Conservation (phyloP, 2,113 vertebrate genomes). For the Vicugna pacos region DNA sequence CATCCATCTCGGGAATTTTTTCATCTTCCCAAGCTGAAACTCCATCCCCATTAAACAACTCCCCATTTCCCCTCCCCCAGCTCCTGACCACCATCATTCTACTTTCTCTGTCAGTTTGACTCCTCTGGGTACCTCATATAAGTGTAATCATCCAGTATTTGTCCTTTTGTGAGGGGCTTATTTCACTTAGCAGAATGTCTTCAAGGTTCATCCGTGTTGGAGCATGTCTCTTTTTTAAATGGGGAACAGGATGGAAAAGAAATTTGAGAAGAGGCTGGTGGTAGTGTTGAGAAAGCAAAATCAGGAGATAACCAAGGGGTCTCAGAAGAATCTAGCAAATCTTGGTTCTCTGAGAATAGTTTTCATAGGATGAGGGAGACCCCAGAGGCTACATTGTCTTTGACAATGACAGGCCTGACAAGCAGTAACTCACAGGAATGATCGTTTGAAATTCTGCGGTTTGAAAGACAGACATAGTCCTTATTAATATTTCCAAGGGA, state of each 20-base stretch:
- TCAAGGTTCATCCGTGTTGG: background rate
- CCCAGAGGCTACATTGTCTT: background rate
- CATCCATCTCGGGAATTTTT: background rate
- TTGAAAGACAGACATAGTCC: constrained; percentile 34
- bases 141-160: background rate
- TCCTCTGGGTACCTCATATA: background rate
- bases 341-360: background rate
- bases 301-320: background rate
- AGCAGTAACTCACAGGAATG: background rate
- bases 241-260: background rate
- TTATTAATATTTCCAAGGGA: constrained; percentile 16
- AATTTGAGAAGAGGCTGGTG: constrained; percentile 2
- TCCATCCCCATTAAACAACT: background rate
- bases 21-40: background rate
- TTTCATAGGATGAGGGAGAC: constrained; percentile 16
- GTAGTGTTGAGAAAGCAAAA: background rate
- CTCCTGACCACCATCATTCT: background rate
- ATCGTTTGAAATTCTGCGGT: constrained; percentile 42
- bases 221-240: background rate
- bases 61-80: background rate
- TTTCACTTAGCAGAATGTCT: constrained; percentile 24
- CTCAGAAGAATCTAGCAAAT: constrained; percentile 23
- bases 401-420: background rate
- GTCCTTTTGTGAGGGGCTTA: background rate
- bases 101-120: constrained; percentile 17